Evolutionary conservation across 1,140 invertebrate species (phyloP).

Genomic region (Agrypnia vestita): DNA sequence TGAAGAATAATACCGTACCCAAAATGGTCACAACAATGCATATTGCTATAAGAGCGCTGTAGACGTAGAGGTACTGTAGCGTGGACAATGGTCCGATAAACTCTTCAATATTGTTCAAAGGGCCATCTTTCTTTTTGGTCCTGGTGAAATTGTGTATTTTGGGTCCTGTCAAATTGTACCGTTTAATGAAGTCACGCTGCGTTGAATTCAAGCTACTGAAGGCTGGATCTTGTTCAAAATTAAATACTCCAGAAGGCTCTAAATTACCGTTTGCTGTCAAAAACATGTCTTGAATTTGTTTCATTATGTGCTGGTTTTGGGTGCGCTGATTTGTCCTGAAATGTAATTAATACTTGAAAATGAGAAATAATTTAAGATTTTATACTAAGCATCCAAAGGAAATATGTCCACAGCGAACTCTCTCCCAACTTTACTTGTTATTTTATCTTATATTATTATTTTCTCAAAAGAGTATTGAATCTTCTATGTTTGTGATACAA

Average conservation of each 20-base stretch:
- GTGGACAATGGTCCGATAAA: slow-evolving; percentile 48
- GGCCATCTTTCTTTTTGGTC: slow-evolving; percentile 3
- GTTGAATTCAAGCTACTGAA: neutral
- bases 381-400: too few relatives aligned
- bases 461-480: too few relatives aligned
- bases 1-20: slow-evolving; percentile 78
- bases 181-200: slow-evolving; percentile 1
- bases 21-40: slow-evolving; percentile 68
- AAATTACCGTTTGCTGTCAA: slow-evolving; percentile 52
- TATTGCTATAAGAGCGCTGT: slow-evolving; percentile 60
- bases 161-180: slow-evolving; percentile 19
- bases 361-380: too few relatives aligned
- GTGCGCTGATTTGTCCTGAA: slow-evolving; percentile 56
- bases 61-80: slow-evolving; percentile 63
- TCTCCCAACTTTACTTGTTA: too few relatives aligned
- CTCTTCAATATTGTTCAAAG: slow-evolving; percentile 2
- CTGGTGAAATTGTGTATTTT: slow-evolving; percentile 20
- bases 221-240: slow-evolving; percentile 31
- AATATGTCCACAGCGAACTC: too few relatives aligned
- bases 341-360: too few relatives aligned
- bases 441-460: too few relatives aligned
- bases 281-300: slow-evolving; percentile 48
- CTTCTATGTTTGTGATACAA: too few relatives aligned
- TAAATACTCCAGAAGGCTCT: slow-evolving; percentile 44
- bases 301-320: slow-evolving; percentile 21